phyloP scores from a whole-genome alignment of 1,140 invertebrate genomes.

The Calephelis nemesis region DNA sequence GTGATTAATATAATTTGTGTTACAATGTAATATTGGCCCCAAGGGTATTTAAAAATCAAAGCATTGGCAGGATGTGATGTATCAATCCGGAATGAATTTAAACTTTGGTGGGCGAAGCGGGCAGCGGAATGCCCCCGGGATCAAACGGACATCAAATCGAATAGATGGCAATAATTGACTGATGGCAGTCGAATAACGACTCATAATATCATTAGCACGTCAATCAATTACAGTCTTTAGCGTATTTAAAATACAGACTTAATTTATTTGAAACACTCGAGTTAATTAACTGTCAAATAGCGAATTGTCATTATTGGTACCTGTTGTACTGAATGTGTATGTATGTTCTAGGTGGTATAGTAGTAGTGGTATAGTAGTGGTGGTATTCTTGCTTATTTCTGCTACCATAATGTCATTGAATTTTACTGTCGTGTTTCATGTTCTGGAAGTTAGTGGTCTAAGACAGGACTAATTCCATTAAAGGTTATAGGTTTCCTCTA shows the following conservation, averaged over 20 bases:
- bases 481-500: too few species aligned
- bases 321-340: too few species aligned
- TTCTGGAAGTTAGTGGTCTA: too few species aligned
- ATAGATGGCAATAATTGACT: constrained; percentile 74
- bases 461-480: too few species aligned
- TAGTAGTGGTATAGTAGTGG: too few species aligned
- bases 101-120: constrained; percentile 70
- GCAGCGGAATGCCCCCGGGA: constrained; percentile 58
- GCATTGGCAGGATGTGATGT: constrained; percentile 62
- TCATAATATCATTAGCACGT: constrained; percentile 38
- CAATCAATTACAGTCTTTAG: constrained; percentile 51
- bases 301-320: too few species aligned
- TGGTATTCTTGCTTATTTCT: too few species aligned
- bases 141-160: constrained; percentile 68
- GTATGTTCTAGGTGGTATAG: too few species aligned
- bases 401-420: too few species aligned
- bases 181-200: constrained; percentile 53
- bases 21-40: constrained; percentile 42
- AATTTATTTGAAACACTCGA: constrained; percentile 28
- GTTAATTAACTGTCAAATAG: constrained; percentile 7
- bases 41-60: constrained; percentile 65
- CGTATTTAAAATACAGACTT: constrained; percentile 29
- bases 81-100: constrained; percentile 76
- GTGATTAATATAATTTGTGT: constrained; percentile 36
- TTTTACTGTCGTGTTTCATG: too few species aligned